Evolutionary conservation across 2,888 invertebrate species (phyloP).

Genomic region (Craniophora ligustri): DNA sequence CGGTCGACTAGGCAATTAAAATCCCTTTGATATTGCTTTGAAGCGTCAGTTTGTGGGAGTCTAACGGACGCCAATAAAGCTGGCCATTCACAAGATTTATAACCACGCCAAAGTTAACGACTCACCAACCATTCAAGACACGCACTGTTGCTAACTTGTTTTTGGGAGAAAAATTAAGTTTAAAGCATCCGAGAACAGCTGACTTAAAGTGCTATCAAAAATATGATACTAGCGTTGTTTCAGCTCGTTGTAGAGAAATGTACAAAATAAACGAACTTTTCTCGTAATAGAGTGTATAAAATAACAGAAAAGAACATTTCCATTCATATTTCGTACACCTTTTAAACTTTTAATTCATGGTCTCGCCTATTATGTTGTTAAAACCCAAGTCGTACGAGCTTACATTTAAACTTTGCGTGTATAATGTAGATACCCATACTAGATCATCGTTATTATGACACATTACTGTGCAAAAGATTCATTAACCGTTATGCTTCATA

Average conservation of each 20-base stretch:
- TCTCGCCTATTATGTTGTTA: slow-evolving; percentile 34
- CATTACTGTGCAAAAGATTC: slow-evolving; percentile 55
- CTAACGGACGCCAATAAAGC: slow-evolving; percentile 75
- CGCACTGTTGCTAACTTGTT: slow-evolving; percentile 77
- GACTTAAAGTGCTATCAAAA: slow-evolving; percentile 66
- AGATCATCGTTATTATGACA: slow-evolving; percentile 50
- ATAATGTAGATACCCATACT: slow-evolving; percentile 37
- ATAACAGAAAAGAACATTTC: slow-evolving; percentile 8
- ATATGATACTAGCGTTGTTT: slow-evolving; percentile 61
- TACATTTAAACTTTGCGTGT: slow-evolving; percentile 34
- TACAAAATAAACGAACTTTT: slow-evolving; percentile 9
- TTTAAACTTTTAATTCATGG: slow-evolving; percentile 29
- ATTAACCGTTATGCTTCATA: slow-evolving; percentile 62
- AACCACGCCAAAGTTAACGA: slow-evolving; percentile 81
- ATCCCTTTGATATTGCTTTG: slow-evolving; percentile 76
- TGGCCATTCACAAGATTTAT: slow-evolving; percentile 81
- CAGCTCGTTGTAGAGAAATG: slow-evolving; percentile 2
- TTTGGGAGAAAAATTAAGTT: slow-evolving; percentile 77
- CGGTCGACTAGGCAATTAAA: slow-evolving; percentile 76
- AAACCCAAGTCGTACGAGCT: slow-evolving; percentile 29
- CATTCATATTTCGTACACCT: slow-evolving; percentile 23
- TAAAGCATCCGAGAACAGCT: slow-evolving; percentile 73
- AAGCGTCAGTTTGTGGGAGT: slow-evolving; percentile 73
- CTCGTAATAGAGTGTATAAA: too few species aligned
- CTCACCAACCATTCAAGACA: slow-evolving; percentile 77